Base-by-base conservation (phyloP, 2,888 invertebrate species). In the Nysson spinosus region DNA sequence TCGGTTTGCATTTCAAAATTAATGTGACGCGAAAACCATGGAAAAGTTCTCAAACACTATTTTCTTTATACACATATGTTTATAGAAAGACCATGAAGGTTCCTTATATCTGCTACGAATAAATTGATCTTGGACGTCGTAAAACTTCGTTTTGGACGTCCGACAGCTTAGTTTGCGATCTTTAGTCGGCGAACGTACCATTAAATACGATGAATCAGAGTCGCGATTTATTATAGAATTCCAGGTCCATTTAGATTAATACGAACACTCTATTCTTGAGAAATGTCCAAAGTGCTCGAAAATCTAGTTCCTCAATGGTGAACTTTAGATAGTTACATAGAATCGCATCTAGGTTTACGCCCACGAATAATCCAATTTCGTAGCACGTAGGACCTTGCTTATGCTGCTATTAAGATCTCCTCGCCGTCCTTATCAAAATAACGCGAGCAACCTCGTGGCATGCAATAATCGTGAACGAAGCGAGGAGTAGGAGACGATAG, bases 311-410 rank as follows among this genome's bases (percentile, higher is more conserved):
- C n/a, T n/a, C n/a, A n/a, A n/a, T n/a, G n/a, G n/a, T n/a, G n/a
- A n/a, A n/a, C n/a, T n/a, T n/a, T n/a, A n/a, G n/a, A n/a, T 11
- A 9, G 30, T 30, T 11, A 11, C n/a, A 11, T 30, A 1, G 30
- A 11, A 35, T 46, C 26, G 51, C 56, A 62, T 63, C 64, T 63
- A 65, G 66, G 55, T 43, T 44, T 49, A 67, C 67, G 67, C 67
- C 67, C 58, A 67, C 67, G 67, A 58, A 52, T 54, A 49, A 55
- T 65, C 67, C 67, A 58, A 67, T 65, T 67, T 65, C 54, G 67
- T 58, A 58, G 54, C 47, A 47, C 50, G 43, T 39, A 54, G 42
- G 50, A 50, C 50, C 58, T 65, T 65, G 65, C 65, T 40, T 52
- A 37, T n/a, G 35, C 42, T 42, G 35, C 58, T n/a, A 22, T 35